Percentiles rank a stretch among this genome's conserved stretches.
Conservation (phyloP, 2,888 invertebrate genomes). For the Oscheius onirici region DNA sequence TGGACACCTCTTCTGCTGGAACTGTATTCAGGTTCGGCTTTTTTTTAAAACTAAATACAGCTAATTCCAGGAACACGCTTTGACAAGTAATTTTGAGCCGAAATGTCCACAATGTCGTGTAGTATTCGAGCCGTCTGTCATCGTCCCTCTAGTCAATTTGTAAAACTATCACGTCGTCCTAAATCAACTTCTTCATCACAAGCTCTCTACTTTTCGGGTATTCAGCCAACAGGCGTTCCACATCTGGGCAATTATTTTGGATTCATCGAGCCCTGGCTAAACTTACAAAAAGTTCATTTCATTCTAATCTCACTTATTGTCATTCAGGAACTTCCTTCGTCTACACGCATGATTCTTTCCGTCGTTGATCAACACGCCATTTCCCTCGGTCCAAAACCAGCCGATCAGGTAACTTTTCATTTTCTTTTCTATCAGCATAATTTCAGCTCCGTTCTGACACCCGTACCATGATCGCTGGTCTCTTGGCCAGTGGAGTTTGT, state of each 20-base stretch:
- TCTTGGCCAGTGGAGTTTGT: slow-evolving; percentile 90
- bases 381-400: slow-evolving; percentile 48
- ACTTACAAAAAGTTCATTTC: slow-evolving; percentile 78
- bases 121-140: slow-evolving; percentile 53
- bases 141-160: slow-evolving; percentile 59
- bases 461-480: slow-evolving; percentile 82
- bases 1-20: slow-evolving; percentile 88
- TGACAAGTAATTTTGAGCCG: slow-evolving; percentile 34
- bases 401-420: slow-evolving; percentile 1
- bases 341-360: slow-evolving; percentile 48
- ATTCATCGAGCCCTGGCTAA: slow-evolving; percentile 86
- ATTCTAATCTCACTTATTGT: background rate
- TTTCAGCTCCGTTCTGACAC: slow-evolving; percentile 76
- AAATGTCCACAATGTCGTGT: slow-evolving; percentile 61
- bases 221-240: slow-evolving; percentile 92
- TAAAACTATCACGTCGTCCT: slow-evolving; percentile 27
- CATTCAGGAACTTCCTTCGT: slow-evolving; percentile 27
- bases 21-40: slow-evolving; percentile 75
- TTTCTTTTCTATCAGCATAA: background rate
- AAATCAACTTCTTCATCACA: slow-evolving; percentile 20
- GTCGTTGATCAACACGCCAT: slow-evolving; percentile 70
- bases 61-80: slow-evolving; percentile 50
- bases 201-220: slow-evolving; percentile 77
- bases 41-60: too few relatives aligned
- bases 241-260: slow-evolving; percentile 98